Percentiles rank a stretch among this genome's conserved stretches.
phyloP scores from a whole-genome alignment of 2,888 invertebrate genomes.

The Tetranychus piercei region DNA sequence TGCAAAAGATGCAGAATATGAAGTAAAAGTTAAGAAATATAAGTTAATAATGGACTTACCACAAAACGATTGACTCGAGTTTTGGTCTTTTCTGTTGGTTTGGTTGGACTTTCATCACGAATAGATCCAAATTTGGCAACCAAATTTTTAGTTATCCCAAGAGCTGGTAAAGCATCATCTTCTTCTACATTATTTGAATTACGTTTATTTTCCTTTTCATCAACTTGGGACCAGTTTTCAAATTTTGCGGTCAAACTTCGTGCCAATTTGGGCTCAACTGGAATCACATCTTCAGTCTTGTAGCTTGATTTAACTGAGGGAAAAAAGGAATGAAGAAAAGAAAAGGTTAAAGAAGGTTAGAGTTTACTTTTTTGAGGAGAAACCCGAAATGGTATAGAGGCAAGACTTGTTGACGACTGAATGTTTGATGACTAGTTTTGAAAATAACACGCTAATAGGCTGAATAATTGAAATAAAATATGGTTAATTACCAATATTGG shows the following conservation, averaged over 20 bases:
- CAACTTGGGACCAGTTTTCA: conserved; percentile 48
- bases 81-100: conserved; percentile 35
- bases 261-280: conserved; percentile 54
- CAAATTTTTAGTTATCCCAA: conserved; percentile 60
- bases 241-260: conserved; percentile 67
- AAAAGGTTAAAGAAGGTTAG: background rate
- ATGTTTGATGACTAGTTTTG: too few relatives aligned
- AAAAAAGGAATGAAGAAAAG: background rate
- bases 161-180: conserved; percentile 32
- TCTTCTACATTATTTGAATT: conserved; percentile 30
- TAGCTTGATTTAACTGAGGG: conserved; percentile 27
- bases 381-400: background rate
- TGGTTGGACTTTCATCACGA: conserved; percentile 37
- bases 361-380: background rate
- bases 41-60: conserved; percentile 43
- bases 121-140: conserved; percentile 72
- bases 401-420: background rate
- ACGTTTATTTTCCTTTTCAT: conserved; percentile 27
- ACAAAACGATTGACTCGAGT: conserved; percentile 75
- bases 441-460: too few relatives aligned
- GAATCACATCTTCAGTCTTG: conserved; percentile 47
- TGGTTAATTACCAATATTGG: conserved; percentile 23
- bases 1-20: too few relatives aligned
- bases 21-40: too few relatives aligned
- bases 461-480: background rate